A percentile compares a stretch with the other conserved stretches of the same genome.
Conservation (phyloP, 2,797 vertebrate genomes). For the Malurus leucopterus region DNA sequence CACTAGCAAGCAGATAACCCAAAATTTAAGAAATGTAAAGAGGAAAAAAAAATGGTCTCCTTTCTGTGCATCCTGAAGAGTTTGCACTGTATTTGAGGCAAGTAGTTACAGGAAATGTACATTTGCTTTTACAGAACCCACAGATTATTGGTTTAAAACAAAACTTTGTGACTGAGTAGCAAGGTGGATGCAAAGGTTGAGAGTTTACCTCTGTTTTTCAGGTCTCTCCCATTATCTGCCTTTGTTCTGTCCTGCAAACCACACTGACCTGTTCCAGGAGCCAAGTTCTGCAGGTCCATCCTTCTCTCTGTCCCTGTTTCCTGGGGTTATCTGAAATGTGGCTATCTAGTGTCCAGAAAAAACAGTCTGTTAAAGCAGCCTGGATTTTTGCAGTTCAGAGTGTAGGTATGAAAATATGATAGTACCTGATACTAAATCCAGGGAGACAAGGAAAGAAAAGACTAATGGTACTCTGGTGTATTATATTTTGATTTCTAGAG, state of each 20-base stretch:
- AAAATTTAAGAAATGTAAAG: background rate
- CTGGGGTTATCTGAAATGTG: background rate
- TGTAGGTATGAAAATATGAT: background rate
- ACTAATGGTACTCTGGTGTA: background rate
- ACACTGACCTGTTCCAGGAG: background rate
- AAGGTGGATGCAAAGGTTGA: background rate
- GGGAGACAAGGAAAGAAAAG: background rate
- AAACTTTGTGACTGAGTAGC: background rate
- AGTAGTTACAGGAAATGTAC: background rate
- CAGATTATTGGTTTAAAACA: background rate
- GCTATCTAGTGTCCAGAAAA: background rate
- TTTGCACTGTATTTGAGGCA: background rate
- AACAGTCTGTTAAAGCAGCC: background rate
- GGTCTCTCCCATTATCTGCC: fast-evolving
- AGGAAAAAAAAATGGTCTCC: fast-evolving
- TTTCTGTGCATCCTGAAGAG: background rate
- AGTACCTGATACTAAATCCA: background rate
- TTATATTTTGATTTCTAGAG: background rate
- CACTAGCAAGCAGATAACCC: background rate
- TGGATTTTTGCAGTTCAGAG: background rate
- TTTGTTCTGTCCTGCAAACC: background rate
- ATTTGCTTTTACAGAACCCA: background rate
- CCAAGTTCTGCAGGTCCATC: background rate
- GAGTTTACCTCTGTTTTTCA: background rate
- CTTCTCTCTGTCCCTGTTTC: background rate